phyloP scores from a whole-genome alignment of 2,888 invertebrate species.

The Ferrisia virgata region DNA sequence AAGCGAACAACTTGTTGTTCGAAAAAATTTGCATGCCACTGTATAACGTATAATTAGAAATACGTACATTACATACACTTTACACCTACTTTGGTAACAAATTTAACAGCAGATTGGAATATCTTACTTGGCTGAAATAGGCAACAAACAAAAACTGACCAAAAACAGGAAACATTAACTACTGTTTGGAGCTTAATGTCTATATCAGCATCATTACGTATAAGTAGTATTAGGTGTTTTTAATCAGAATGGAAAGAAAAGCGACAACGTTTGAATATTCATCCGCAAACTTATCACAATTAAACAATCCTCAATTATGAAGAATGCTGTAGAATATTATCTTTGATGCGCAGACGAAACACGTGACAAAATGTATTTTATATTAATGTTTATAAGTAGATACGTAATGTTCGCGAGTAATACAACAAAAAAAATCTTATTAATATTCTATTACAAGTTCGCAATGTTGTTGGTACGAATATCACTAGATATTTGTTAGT shows the following conservation, averaged over 20 bases:
- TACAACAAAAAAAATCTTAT: constrained; percentile 7
- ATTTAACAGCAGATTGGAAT: no score
- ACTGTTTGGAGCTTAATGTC: background rate
- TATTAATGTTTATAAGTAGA: background rate
- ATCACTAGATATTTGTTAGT: constrained; percentile 26
- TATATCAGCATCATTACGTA: background rate
- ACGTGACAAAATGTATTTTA: constrained; percentile 29
- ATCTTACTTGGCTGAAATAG: background rate
- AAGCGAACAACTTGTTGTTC: no score
- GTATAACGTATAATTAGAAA: no score
- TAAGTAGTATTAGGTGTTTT: background rate
- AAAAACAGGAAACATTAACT: constrained; percentile 8
- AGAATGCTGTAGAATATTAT: constrained; percentile 14
- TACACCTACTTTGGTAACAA: no score
- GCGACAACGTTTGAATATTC: constrained; percentile 22
- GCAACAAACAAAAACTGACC: background rate
- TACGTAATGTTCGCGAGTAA: background rate
- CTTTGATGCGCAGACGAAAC: background rate
- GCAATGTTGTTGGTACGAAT: constrained; percentile 40
- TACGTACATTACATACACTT: no score
- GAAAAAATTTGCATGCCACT: no score
- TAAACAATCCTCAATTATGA: constrained; percentile 17
- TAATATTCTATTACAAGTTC: constrained; percentile 24
- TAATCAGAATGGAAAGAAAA: background rate
- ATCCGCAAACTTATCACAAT: background rate